These are phyloP conservation scores for Sebastes taczanowskii DNA, from an alignment of 2,797 vertebrate genomes.

Conservation along the genomic window DNA sequence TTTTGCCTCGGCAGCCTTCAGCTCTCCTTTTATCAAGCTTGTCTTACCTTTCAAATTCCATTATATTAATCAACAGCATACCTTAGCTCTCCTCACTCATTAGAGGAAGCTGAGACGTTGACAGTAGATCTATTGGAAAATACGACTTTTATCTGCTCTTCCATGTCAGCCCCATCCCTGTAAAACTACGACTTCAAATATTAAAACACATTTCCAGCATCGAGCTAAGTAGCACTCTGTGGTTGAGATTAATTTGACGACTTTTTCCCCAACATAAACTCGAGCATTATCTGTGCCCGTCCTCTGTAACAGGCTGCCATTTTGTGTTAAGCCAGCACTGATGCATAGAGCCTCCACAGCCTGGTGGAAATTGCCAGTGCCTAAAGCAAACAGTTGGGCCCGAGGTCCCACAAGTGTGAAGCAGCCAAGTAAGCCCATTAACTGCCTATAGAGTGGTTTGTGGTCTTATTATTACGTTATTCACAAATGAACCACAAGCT, in stretches of 20 bases:
- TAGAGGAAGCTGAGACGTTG: constrained; percentile 42
- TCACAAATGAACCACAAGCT: constrained; percentile 61
- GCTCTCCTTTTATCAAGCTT: constrained; percentile 64
- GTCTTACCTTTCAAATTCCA: constrained; percentile 73
- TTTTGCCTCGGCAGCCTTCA: constrained; percentile 42
- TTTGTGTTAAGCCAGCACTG: constrained; percentile 64
- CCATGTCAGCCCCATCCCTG: constrained; percentile 16
- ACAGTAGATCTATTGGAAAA: constrained; percentile 36
- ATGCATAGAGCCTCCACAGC: constrained; percentile 60
- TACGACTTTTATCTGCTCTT: constrained; percentile 21
- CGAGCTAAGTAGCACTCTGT: constrained; percentile 13
- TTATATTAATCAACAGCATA: constrained; percentile 73
- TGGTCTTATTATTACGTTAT: constrained; percentile 39
- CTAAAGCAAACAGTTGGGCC: constrained; percentile 74
- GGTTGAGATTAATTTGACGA: neutral
- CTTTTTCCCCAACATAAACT: neutral
- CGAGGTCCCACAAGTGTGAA: constrained; percentile 67
- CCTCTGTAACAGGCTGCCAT: constrained; percentile 59
- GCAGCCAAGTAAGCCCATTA: constrained; percentile 76
- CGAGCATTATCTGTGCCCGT: constrained; percentile 33
- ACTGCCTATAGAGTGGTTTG: constrained; percentile 67
- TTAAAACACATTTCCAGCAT: constrained; percentile 19
- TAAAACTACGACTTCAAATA: constrained; percentile 28
- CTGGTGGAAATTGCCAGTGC: constrained; percentile 63
- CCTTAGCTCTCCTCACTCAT: constrained; percentile 59